Conservation (phyloP, 2,113 vertebrate species). For the Coregonus clupeaformis region DNA sequence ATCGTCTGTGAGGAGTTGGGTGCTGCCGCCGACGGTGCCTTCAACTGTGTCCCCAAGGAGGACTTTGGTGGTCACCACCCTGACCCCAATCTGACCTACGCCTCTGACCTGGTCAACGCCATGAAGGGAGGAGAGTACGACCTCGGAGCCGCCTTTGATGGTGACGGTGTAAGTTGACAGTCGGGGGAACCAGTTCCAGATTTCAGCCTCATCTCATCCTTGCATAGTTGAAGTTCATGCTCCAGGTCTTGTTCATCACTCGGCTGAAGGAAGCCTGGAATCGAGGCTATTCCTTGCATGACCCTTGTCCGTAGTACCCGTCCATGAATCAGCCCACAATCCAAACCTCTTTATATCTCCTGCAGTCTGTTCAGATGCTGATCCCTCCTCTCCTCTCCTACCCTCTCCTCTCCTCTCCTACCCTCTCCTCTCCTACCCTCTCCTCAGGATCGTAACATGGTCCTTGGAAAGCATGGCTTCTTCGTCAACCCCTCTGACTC, state of each 20-base stretch:
- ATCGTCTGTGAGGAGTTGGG: constrained; percentile 96
- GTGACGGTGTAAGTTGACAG: constrained; percentile 86
- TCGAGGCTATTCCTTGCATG: too few species aligned
- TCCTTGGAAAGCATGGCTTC: constrained; percentile 94
- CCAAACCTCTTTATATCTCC: neutral
- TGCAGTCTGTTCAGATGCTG: neutral
- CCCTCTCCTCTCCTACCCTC: neutral
- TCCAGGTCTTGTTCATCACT: too few species aligned
- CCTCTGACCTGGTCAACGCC: constrained; percentile 90
- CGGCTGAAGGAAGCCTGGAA: too few species aligned
- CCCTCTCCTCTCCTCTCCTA: neutral
- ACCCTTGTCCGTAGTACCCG: neutral
- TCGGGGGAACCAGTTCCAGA: neutral
- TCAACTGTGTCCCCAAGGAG: constrained; percentile 90
- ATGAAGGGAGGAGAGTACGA: constrained; percentile 96
- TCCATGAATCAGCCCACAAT: neutral
- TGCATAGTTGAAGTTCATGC: neutral
- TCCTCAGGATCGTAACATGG: constrained; percentile 94
- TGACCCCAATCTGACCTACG: constrained; percentile 96
- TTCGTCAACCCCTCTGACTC: constrained; percentile 98
- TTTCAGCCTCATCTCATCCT: neutral
- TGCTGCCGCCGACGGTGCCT: constrained; percentile 88
- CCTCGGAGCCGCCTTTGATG: constrained; percentile 96
- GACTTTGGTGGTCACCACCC: constrained; percentile 98
- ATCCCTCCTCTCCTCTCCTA: neutral